Conservation (phyloP, 2,888 invertebrate species). For the Girardia tigrina region DNA sequence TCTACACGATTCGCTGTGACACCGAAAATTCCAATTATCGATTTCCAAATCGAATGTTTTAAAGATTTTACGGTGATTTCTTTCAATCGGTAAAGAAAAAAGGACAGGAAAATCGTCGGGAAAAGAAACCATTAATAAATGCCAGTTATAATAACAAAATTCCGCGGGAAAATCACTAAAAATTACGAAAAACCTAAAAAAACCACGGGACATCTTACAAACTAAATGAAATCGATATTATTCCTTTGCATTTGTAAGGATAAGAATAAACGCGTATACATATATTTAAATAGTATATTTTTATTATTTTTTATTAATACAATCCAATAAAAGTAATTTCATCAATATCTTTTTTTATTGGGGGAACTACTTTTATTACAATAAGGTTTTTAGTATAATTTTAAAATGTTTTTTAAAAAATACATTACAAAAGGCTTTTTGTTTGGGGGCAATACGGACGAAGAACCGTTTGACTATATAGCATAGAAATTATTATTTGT, state of each 20-base stretch:
- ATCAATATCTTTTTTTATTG: no score
- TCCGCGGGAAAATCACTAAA: background rate
- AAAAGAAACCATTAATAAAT: background rate
- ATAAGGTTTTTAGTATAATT: no score
- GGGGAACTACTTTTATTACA: no score
- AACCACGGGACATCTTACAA: background rate
- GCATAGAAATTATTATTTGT: slow-evolving; percentile 17
- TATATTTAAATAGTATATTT: no score
- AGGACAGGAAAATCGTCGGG: background rate
- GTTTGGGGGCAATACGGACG: no score
- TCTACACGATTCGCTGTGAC: slow-evolving; percentile 84
- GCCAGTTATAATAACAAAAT: background rate
- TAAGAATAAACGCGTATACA: no score
- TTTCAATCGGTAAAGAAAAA: background rate
- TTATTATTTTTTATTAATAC: no score
- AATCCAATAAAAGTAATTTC: no score
- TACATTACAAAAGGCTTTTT: no score
- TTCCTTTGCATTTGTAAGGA: no score
- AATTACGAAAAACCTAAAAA: background rate
- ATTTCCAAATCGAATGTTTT: background rate
- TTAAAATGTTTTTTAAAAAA: no score
- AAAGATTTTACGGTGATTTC: background rate
- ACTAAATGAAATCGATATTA: slow-evolving; percentile 5
- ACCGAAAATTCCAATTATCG: slow-evolving; percentile 40
- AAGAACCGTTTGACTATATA: no score